Percentiles rank a stretch among this genome's conserved stretches.
phyloP scores from a whole-genome alignment of 2,888 invertebrate species.

The Drosophila ezoana region DNA sequence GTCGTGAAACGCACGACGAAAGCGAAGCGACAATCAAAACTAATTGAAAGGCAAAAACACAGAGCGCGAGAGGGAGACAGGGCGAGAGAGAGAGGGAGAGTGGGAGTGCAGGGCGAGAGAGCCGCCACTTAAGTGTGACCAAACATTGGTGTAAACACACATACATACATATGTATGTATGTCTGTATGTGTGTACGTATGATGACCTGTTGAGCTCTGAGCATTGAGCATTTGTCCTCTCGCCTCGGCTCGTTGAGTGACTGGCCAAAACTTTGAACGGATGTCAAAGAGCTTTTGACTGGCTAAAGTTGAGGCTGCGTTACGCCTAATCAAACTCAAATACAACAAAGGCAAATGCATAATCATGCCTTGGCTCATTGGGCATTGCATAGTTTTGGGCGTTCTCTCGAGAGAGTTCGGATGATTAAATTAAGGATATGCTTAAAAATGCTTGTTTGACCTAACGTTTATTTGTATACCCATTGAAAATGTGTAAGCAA shows the following conservation, averaged over 20 bases:
- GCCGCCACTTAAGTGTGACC: constrained; percentile 37
- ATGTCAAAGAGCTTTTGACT: constrained; percentile 14
- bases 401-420: constrained; percentile 17
- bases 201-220: constrained; percentile 56
- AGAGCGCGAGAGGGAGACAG: background rate
- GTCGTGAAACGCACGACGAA: constrained; percentile 46
- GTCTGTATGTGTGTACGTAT: too few species aligned
- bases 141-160: constrained; percentile 6
- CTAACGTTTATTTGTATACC: background rate
- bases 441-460: background rate
- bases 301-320: constrained; percentile 31
- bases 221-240: constrained; percentile 18
- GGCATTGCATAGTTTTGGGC: constrained; percentile 61
- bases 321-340: constrained; percentile 36
- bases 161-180: background rate
- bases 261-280: constrained; percentile 21
- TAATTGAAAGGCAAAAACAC: constrained; percentile 67
- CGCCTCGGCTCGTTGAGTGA: constrained; percentile 26
- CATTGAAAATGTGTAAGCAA: background rate
- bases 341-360: constrained; percentile 9
- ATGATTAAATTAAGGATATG: constrained; percentile 1
- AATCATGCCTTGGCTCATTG: constrained; percentile 40
- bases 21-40: constrained; percentile 72
- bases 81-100: background rate
- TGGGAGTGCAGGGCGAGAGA: background rate